Percentiles rank a stretch among this genome's conserved stretches.
phyloP scores from a whole-genome alignment of 2,888 invertebrate genomes.

The Clivina fossor region DNA sequence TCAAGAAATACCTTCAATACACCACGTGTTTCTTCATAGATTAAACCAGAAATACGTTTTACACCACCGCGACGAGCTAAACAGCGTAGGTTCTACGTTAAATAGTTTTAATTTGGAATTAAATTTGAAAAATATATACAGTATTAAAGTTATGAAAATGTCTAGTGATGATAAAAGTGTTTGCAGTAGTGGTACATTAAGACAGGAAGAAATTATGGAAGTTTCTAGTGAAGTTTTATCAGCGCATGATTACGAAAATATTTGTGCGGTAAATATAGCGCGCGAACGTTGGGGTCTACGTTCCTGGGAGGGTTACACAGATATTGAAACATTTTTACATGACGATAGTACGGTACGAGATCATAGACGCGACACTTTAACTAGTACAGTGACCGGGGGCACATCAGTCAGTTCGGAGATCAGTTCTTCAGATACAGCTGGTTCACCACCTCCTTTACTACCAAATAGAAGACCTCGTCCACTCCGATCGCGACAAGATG shows the following conservation, averaged over 20 bases:
- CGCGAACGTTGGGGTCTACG: conserved; percentile 66
- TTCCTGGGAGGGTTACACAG: conserved; percentile 66
- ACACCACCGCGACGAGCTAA: too few species aligned
- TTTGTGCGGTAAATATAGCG: conserved; percentile 66
- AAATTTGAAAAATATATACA: conserved; percentile 24
- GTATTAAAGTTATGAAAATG: conserved; percentile 26
- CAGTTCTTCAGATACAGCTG: conserved; percentile 52
- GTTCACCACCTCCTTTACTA: conserved; percentile 50
- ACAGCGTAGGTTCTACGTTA: conserved; percentile 22
- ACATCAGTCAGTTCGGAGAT: conserved; percentile 60
- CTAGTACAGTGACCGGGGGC: conserved; percentile 58
- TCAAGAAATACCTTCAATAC: too few species aligned
- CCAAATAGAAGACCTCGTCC: conserved; percentile 46
- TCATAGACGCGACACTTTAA: conserved; percentile 53
- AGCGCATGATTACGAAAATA: conserved; percentile 67
- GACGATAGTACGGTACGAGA: conserved; percentile 65
- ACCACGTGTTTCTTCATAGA: too few species aligned
- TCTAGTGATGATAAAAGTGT: conserved; percentile 29
- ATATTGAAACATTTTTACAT: conserved; percentile 65
- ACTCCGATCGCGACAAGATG: conserved; percentile 48
- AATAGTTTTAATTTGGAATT: conserved; percentile 25
- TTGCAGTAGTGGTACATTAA: conserved; percentile 26
- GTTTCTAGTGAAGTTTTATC: conserved; percentile 60
- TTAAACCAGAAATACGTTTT: too few species aligned
- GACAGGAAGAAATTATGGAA: conserved; percentile 25